phyloP scores from a whole-genome alignment of 2,113 vertebrate genomes.

The Ochotona curzoniae region DNA sequence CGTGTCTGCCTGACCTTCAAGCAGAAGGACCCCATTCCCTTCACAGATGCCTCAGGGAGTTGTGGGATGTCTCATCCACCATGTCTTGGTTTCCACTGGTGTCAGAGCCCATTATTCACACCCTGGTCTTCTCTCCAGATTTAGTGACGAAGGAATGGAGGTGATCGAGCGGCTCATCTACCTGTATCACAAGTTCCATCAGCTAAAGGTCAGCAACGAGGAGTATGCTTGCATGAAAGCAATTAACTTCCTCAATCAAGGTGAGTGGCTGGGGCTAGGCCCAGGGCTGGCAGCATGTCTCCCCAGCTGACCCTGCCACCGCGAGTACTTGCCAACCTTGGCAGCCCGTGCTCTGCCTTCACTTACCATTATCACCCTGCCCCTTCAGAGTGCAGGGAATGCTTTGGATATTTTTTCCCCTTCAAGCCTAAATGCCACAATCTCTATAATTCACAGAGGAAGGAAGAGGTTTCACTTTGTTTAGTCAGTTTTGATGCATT shows the following conservation, averaged over 20 bases:
- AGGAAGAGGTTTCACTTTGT: conserved; percentile 75
- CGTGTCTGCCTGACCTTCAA: neutral
- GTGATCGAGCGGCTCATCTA: conserved; percentile 98
- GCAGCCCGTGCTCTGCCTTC: neutral
- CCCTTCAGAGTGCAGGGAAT: neutral
- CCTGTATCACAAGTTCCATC: conserved; percentile 97
- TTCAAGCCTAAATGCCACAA: conserved; percentile 62
- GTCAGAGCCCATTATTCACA: neutral
- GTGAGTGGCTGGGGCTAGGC: conserved; percentile 80
- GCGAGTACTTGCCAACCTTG: neutral
- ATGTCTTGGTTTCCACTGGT: neutral
- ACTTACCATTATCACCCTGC: neutral
- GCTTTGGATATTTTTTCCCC: conserved; percentile 5
- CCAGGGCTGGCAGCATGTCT: neutral
- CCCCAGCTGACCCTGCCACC: neutral
- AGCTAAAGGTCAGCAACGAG: conserved; percentile 98
- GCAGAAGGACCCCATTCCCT: neutral
- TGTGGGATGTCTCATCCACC: neutral
- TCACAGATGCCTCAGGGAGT: neutral
- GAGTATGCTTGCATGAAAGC: conserved; percentile 99
- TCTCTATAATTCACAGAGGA: conserved; percentile 77
- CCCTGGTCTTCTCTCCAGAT: conserved; percentile 82
- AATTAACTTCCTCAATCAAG: conserved; percentile 99
- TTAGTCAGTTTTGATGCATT: conserved; percentile 81
- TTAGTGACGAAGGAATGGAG: conserved; percentile 99